Conservation (phyloP, 2,113 vertebrate species). For the Falcunculus frontatus region DNA sequence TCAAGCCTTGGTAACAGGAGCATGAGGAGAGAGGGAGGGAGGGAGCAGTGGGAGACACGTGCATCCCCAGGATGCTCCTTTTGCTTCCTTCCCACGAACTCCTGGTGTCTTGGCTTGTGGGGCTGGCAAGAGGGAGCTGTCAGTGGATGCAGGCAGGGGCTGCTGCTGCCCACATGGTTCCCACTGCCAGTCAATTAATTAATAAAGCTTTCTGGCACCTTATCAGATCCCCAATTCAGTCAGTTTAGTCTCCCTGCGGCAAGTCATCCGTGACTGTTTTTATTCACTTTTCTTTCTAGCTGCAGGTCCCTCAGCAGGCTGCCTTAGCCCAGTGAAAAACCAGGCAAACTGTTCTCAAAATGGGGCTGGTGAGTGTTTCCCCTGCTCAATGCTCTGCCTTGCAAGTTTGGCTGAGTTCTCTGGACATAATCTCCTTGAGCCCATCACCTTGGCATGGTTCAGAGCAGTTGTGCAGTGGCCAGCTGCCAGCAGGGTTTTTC, state of each 20-base stretch:
- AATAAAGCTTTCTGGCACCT: neutral
- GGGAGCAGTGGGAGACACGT: rapidly evolving
- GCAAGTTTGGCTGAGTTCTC: neutral
- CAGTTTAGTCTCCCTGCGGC: neutral
- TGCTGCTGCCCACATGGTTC: neutral
- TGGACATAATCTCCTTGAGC: neutral
- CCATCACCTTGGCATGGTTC: neutral
- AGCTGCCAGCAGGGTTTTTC: neutral
- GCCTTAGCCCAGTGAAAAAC: neutral
- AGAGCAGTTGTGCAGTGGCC: neutral
- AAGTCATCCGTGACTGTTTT: neutral
- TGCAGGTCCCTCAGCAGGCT: neutral
- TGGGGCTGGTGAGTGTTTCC: neutral
- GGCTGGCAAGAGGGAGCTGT: neutral
- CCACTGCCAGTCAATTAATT: neutral
- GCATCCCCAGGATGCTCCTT: neutral
- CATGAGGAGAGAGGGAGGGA: rapidly evolving
- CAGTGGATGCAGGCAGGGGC: neutral
- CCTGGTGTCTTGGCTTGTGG: rapidly evolving
- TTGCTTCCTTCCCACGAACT: neutral
- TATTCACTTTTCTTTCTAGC: neutral
- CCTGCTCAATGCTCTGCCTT: neutral
- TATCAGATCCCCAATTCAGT: neutral
- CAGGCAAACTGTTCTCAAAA: neutral
- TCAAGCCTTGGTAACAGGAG: neutral